Percentiles rank a stretch among this genome's conserved stretches.
Conservation (phyloP, 2,797 vertebrate species). For the Xerus rutilus region DNA sequence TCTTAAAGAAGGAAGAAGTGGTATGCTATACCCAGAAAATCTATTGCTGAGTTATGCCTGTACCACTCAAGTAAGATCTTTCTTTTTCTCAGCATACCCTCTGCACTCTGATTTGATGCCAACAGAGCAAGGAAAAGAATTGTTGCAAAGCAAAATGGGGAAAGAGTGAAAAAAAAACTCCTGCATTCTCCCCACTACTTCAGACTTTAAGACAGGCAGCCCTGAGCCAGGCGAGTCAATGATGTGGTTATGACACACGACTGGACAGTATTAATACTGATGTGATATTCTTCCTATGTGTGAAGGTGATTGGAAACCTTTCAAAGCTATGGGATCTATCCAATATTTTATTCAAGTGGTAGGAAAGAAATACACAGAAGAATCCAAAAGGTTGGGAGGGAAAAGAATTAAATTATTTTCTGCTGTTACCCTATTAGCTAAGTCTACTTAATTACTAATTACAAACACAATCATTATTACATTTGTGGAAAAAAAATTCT, state of each 20-base stretch:
- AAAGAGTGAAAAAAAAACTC: neutral
- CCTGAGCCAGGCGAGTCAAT: neutral
- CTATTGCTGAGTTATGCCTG: neutral
- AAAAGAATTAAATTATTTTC: neutral
- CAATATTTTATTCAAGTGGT: neutral
- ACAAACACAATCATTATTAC: constrained; percentile 20
- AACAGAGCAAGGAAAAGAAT: neutral
- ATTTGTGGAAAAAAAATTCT: neutral
- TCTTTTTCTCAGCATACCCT: neutral
- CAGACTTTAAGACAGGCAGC: neutral
- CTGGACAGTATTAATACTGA: neutral
- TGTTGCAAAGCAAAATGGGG: neutral
- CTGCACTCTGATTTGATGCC: neutral
- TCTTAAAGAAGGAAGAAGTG: neutral
- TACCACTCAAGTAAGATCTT: neutral
- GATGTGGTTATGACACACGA: neutral
- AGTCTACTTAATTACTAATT: constrained; percentile 12
- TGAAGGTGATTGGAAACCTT: neutral
- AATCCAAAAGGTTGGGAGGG: neutral
- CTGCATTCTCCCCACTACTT: neutral
- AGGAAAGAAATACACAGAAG: neutral
- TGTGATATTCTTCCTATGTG: neutral
- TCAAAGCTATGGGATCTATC: neutral
- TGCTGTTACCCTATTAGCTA: neutral
- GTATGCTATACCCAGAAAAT: neutral